Percentiles rank a stretch among this genome's conserved stretches.
These are phyloP conservation scores for Phoenoteleia sp. DNA, from an alignment of 2,888 invertebrate species.

Conservation along the genomic window DNA sequence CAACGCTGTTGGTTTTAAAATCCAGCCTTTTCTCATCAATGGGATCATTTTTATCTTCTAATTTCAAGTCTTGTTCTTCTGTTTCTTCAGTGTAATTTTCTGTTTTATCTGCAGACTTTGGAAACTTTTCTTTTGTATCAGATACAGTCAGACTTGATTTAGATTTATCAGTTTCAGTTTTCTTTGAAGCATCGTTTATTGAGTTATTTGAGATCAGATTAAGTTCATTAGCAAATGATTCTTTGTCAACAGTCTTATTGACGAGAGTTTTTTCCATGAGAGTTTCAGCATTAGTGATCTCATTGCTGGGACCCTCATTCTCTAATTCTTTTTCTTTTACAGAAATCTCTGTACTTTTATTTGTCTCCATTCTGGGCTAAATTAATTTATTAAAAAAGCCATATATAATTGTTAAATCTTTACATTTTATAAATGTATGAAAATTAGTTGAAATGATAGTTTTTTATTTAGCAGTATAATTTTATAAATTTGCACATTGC, in stretches of 20 bases:
- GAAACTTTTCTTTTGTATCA: conserved; percentile 13
- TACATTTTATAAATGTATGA: conserved; percentile 14
- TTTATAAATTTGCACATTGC: too few species aligned
- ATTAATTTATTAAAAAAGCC: neutral
- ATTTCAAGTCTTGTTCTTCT: conserved; percentile 44
- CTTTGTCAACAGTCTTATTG: conserved; percentile 47
- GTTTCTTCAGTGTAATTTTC: conserved; percentile 43
- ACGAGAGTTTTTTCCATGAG: neutral
- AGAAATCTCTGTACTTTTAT: neutral
- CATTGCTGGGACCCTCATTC: neutral
- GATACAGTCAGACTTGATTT: neutral
- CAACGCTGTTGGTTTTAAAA: conserved; percentile 23
- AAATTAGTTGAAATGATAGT: too few species aligned
- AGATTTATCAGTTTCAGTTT: conserved; percentile 5
- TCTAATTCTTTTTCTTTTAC: conserved; percentile 22
- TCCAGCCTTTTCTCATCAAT: conserved; percentile 57
- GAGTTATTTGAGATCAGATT: conserved; percentile 58
- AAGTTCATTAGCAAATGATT: conserved; percentile 62
- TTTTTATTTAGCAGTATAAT: too few species aligned
- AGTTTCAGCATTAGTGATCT: conserved; percentile 4
- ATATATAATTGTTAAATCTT: neutral
- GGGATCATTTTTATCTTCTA: conserved; percentile 62
- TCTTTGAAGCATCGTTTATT: conserved; percentile 16
- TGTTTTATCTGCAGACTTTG: conserved; percentile 12
- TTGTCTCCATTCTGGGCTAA: conserved; percentile 40